Base-by-base conservation (phyloP, 2,113 vertebrate genomes). In the Butorides virescens region DNA sequence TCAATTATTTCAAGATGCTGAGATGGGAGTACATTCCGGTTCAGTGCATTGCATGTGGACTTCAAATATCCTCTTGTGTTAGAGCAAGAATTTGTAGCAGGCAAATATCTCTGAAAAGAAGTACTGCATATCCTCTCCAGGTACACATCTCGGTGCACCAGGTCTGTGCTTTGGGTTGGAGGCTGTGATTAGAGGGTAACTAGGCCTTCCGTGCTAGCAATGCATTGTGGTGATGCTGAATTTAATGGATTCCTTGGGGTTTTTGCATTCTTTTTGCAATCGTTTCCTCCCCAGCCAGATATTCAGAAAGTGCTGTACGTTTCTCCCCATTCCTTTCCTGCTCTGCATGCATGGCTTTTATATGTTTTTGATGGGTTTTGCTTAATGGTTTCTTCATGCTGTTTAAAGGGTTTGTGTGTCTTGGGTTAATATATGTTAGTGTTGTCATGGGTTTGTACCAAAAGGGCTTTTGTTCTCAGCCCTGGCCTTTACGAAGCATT, bases 381-480 rank as follows among this genome's bases (percentile, higher is more conserved):
- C 47, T 74, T 90, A 86, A 88, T 84, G 50, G 32, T 32, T 95
- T 92, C 46, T 92, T 95, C 67, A 32, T 84, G 75, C 47, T 80
- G 23, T 92, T 95, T 83, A 59, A 93, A 90, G 71, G 25, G 42
- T 77, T 91, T 82, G 21, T 81, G 68, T 62, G 75, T n/a, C 3
- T 4, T 77, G 68, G 59, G 63, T 86, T 90, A 90, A 73, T 58
- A 29, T 18, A 62, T 0, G 0, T 83, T 70, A 62, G 36, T 9
- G 23, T n/a, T 83, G 86, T 62, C 37, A 22, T 3, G 3, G 18
- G 29, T 83, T 91, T 84, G 17, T 77, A 71, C 50, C 50, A 50
- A 77, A 91, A 84, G 42, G 37, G 29, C 15, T 95, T 80, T 90
- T 95, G 59, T 94, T 94, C 83, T 80, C 58, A 78, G 81, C 18